Evolutionary conservation across 2,888 invertebrate species (phyloP).

Genomic region (Pegoplata infirma): DNA sequence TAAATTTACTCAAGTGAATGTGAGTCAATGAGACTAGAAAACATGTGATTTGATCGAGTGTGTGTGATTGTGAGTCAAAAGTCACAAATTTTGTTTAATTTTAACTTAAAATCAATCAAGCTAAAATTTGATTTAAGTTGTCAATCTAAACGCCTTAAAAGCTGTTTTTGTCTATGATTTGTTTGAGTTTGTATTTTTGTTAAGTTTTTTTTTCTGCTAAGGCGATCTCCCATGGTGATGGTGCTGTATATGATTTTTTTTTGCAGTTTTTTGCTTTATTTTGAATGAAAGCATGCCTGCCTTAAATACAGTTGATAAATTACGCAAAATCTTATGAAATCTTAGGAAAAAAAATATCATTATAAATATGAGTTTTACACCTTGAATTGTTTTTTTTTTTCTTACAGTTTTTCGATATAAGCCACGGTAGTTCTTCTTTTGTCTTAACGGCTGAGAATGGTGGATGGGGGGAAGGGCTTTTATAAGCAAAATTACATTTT

Average conservation of each 20-base stretch:
- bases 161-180: constrained; percentile 55
- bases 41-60: too few relatives aligned
- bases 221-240: constrained; percentile 60
- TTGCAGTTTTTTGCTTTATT: too few relatives aligned
- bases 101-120: too few relatives aligned
- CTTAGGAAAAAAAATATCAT: constrained; percentile 20
- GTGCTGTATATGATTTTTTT: constrained; percentile 50
- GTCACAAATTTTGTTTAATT: too few relatives aligned
- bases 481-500: constrained; percentile 62
- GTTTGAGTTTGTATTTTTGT: constrained; percentile 51
- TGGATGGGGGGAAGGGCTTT: constrained; percentile 55
- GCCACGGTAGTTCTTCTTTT: constrained; percentile 26
- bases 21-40: too few relatives aligned
- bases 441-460: constrained; percentile 36
- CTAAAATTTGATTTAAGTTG: too few relatives aligned
- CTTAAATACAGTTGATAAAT: constrained; percentile 63
- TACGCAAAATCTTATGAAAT: constrained; percentile 61
- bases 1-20: too few relatives aligned
- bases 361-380: constrained; percentile 59
- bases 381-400: constrained; percentile 42
- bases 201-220: constrained; percentile 47
- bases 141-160: constrained; percentile 10
- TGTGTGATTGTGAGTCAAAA: too few relatives aligned
- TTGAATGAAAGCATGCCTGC: constrained; percentile 56
- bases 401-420: constrained; percentile 23